Evolutionary conservation across 2,797 vertebrate genomes (phyloP).

Genomic region (Sebastolobus alascanus): DNA sequence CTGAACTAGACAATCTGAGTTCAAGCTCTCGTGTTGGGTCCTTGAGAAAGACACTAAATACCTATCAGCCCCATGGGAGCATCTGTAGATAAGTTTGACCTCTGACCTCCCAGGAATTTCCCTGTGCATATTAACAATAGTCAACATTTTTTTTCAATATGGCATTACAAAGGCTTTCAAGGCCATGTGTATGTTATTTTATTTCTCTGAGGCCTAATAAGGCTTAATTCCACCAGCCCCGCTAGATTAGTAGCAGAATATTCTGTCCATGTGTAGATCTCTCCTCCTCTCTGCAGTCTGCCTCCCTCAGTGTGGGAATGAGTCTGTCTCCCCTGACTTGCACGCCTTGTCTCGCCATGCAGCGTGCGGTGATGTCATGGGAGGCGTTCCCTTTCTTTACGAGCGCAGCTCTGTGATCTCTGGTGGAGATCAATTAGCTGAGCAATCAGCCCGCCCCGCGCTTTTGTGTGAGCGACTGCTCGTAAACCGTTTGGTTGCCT

Average conservation of each 20-base stretch:
- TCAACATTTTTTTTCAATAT: neutral
- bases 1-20: neutral
- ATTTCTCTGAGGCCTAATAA: conserved; percentile 27
- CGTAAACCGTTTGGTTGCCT: conserved; percentile 81
- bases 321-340: conserved; percentile 36
- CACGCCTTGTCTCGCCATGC: conserved; percentile 48
- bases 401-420: conserved; percentile 81
- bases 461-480: conserved; percentile 81
- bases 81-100: conserved; percentile 30
- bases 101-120: conserved; percentile 40
- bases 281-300: conserved; percentile 17
- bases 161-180: conserved; percentile 5
- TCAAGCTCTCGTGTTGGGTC: neutral
- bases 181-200: conserved; percentile 12
- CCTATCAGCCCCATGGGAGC: conserved; percentile 9
- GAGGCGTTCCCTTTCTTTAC: conserved; percentile 75
- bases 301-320: conserved; percentile 57
- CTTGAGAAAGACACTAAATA: conserved; percentile 28
- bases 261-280: conserved; percentile 31
- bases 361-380: conserved; percentile 78
- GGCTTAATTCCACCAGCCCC: conserved; percentile 25
- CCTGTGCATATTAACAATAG: conserved; percentile 7
- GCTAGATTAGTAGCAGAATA: conserved; percentile 27
- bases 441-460: conserved; percentile 82
- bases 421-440: conserved; percentile 85